phyloP scores from a whole-genome alignment of 2,797 vertebrate genomes.

The Trachops cirrhosus region DNA sequence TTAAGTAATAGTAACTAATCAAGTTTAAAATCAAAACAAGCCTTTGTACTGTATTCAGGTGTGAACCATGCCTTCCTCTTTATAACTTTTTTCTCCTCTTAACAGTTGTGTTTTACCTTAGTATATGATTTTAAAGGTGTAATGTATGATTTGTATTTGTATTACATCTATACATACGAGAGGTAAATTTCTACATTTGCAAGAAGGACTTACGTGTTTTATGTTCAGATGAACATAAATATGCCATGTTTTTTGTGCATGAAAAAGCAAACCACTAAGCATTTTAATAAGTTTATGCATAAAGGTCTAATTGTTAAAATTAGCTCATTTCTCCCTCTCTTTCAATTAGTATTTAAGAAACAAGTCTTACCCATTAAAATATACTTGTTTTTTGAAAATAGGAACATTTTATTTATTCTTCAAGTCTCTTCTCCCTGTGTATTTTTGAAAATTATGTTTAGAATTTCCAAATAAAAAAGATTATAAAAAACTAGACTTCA shows the following conservation, averaged over 20 bases:
- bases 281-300: neutral
- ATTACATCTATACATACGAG: constrained; percentile 32
- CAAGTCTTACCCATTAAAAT: constrained; percentile 5
- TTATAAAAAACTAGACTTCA: neutral
- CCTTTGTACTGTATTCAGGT: neutral
- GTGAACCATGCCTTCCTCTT: neutral
- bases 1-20: neutral
- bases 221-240: neutral
- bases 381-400: constrained; percentile 34
- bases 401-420: constrained; percentile 18
- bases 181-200: neutral
- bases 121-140: constrained; percentile 26
- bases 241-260: neutral
- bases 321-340: neutral
- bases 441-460: constrained; percentile 27
- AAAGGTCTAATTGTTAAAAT: constrained; percentile 38
- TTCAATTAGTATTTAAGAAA: constrained; percentile 38
- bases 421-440: neutral
- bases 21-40: neutral
- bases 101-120: constrained; percentile 41
- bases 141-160: constrained; percentile 47
- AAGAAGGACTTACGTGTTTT: neutral
- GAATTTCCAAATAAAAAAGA: constrained; percentile 15
- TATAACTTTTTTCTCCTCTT: neutral
- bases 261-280: neutral